Base-by-base conservation (phyloP, 2,113 vertebrate species). In the Aleadryas rufinucha region DNA sequence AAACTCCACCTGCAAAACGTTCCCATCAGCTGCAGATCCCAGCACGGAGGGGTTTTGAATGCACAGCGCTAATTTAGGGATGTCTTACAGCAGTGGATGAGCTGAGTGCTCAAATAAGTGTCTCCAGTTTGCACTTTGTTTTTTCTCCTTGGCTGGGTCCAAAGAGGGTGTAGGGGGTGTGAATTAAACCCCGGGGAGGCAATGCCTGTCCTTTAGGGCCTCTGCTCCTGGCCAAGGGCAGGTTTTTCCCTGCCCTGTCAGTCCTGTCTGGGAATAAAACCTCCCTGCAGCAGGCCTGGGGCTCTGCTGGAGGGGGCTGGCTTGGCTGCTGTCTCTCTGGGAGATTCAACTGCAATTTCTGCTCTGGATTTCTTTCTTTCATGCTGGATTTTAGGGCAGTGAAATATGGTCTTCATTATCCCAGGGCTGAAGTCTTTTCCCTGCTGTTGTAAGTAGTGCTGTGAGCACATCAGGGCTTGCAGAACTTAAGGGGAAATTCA, bases 1-100 rank as follows among this genome's bases (percentile, higher is more conserved):
- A 47, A 69, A 8, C n/a, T 33, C 2, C 28, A 4, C 0, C 4
- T 31, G 47, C 27, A 42, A 6, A 28, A 4, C 0, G 2, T 9
- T 52, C 2, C 30, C 31, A 4, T 24, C 71, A 45, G 79, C 63
- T 33, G 60, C 74, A 68, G 60, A 39, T 27, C 17, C 3, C 42
- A 24, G 68, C 45, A 26, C 5, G 1, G 2, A 0, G 6, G 6
- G 13, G 17, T 3, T 66, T 59, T 41, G 45, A 54, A 49, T 13
- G 30, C 37, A 18, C 17, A 27, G 53, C 28, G 7, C 45, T 64
- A 7, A 31, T 65, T 50, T 3, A 22, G 70, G 14, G 31, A 23
- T 14, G 2, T 41, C n/a, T 92, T 7, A 7, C 8, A 30, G n/a
- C 6, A 13, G 15, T 4, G 37, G 33, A 7, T 27, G 9, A 56